Evolutionary conservation across 2,888 invertebrate genomes (phyloP), one percentile per base, ranked within the genome.

Genomic region (Watsonalla cultraria): DNA sequence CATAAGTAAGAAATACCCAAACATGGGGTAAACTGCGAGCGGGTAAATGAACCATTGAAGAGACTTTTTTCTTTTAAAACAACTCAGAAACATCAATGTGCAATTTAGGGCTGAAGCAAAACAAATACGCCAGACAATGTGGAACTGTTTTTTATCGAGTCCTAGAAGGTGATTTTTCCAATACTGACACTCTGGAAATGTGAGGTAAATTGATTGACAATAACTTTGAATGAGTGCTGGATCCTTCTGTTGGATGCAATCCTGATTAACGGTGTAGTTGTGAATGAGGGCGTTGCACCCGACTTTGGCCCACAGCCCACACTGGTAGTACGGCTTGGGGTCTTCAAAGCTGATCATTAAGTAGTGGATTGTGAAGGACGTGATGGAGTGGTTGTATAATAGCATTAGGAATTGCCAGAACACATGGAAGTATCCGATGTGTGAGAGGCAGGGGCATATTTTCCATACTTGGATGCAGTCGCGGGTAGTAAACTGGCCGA

Each of bases 101-200:
- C 75, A 72, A 15, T 76, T 60, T 11, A 85, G 34, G 0, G 57
- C 76, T 6, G 89, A 88, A 6, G 82, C 78, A 0, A 90, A 62
- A n/a, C 75, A 72, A 5, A 84, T 72, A 34, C 76, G 76, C 88
- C 87, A 89, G 0, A 82, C 77, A n/a, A 88, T 55, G 9, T 64
- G 63, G 54, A 71, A 68, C 4, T 50, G 24, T 0, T 49, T 33
- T 24, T 54, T 48, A 42, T 58, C 51, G 6, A 54, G 13, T 9
- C 70, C 70, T 24, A 80, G 51, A 14, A 79, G 61, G 47, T 72
- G 54, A 59, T 63, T 67, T 53, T 76, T 77, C 80, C 81, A 87
- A 56, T 86, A 90, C 53, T 89, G 85, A 60, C 75, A 80, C 68
- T 86, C 89, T 0, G 89, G 83, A 60, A 76, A 89, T 0, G 87